Base-by-base conservation (phyloP, 2,888 invertebrate species). In the Acanthosepion esculentum region DNA sequence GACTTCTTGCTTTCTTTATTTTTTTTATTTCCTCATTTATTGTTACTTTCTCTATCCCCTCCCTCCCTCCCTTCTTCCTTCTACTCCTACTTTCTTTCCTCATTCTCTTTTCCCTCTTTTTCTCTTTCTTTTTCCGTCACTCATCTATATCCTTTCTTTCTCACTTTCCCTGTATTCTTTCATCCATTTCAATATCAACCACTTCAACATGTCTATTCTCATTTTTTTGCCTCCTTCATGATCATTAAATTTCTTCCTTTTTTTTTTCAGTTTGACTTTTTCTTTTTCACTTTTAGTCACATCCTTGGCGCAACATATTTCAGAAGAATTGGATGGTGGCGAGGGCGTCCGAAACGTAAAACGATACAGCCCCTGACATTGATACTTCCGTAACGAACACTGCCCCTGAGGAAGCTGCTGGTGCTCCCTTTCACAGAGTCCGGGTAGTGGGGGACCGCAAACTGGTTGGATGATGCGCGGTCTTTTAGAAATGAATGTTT, bases 351-450 rank as follows among this genome's bases (percentile, higher is more conserved):
- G n/a, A n/a, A 78, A 78, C n/a, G 78, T 78, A 78, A 78, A 78
- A n/a, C 18, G 78, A 78, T 12, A 3, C 78, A 15, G 15, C 15
- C n/a, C 8, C n/a, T 15, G n/a, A 33, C n/a, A 78, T 33, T 78
- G 78, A 78, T 78, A 78, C 78, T 78, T 78, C 78, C 78, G 78
- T 78, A 78, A 78, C 78, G n/a, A 78, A 78, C 78, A n/a, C 78
- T 78, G n/a, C 12, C 78, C n/a, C 29, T 78, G 12, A 78, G 78
- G 78, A n/a, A 78, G 78, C 78, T 78, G n/a, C 2, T 12, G 18
- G 78, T 78, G 78, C 78, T n/a, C 78, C 78, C n/a, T 78, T 78
- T 59, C 59, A 59, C 23, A 59, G 59, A 20, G 59, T 23, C 23
- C 59, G 59, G 59, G 59, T 3, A 33, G n/a, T 78, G 78, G n/a